Conservation (phyloP, 1,140 invertebrate genomes). For the Ladona fulva region DNA sequence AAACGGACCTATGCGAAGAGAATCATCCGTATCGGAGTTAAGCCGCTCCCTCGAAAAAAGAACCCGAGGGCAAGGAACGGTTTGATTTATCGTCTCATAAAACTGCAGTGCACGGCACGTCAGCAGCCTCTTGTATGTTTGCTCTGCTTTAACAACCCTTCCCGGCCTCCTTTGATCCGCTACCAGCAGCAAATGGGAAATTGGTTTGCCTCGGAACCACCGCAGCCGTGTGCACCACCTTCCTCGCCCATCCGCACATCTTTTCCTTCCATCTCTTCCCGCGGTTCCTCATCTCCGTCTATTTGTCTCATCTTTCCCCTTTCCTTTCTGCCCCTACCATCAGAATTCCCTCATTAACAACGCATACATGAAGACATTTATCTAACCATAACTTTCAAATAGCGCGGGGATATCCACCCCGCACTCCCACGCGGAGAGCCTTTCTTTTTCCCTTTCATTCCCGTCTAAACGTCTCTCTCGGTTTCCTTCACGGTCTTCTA, state of each 20-base stretch:
- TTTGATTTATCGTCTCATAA: slow-evolving; percentile 7
- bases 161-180: not conserved
- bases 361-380: not conserved
- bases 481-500: no score
- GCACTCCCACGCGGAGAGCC: no score
- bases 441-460: no score
- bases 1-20: no score
- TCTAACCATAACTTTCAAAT: not conserved
- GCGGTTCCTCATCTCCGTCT: not conserved
- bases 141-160: not conserved
- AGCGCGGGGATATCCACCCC: no score
- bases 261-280: no score
- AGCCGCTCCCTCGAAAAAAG: not conserved
- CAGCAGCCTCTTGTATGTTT: slow-evolving; percentile 3
- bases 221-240: not conserved
- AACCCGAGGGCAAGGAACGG: not conserved
- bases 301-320: not conserved
- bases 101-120: not conserved
- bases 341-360: not conserved
- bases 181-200: not conserved
- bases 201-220: not conserved
- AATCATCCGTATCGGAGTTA: no score
- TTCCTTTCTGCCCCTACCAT: not conserved
- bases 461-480: no score
- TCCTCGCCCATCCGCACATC: not conserved